Evolutionary conservation across 37 sponge, comb jelly and placozoan genomes (phyloP).

Genomic region (Lycopodina hypogea): DNA sequence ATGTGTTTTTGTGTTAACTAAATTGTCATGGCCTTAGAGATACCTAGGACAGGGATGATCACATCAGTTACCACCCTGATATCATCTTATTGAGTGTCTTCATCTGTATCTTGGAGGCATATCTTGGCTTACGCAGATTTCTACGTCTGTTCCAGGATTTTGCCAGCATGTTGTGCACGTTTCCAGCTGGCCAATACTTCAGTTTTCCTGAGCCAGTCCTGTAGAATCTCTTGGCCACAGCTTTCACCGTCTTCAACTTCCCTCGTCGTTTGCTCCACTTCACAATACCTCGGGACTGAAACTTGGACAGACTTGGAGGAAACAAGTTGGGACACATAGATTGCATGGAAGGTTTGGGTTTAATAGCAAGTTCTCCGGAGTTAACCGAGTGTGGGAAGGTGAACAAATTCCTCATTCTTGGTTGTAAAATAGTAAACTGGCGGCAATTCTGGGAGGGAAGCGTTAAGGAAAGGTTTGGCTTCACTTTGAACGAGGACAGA

Average conservation of each 20-base stretch:
- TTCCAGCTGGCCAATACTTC: slow-evolving; percentile 78
- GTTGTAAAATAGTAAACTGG: too few species aligned
- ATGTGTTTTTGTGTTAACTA: too few species aligned
- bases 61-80: slow-evolving; percentile 37
- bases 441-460: too few species aligned
- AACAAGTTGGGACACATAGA: too few species aligned
- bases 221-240: slow-evolving; percentile 77
- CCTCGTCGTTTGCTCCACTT: slow-evolving; percentile 55
- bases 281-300: slow-evolving; percentile 51
- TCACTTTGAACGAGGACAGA: too few species aligned
- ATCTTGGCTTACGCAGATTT: slow-evolving; percentile 49
- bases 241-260: slow-evolving; percentile 80
- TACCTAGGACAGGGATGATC: not conserved
- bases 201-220: slow-evolving; percentile 78
- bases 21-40: not conserved
- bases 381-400: too few species aligned
- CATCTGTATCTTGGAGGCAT: slow-evolving; percentile 62
- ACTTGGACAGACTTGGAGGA: too few species aligned
- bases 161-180: slow-evolving; percentile 53
- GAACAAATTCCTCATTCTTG: too few species aligned
- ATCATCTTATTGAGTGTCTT: slow-evolving; percentile 86
- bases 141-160: slow-evolving; percentile 53
- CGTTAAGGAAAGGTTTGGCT: too few species aligned
- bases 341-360: too few species aligned
- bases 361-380: too few species aligned